These are phyloP conservation scores for Lithobates sylvaticus DNA, from an alignment of 2,797 vertebrate species.

Conservation along the genomic window DNA sequence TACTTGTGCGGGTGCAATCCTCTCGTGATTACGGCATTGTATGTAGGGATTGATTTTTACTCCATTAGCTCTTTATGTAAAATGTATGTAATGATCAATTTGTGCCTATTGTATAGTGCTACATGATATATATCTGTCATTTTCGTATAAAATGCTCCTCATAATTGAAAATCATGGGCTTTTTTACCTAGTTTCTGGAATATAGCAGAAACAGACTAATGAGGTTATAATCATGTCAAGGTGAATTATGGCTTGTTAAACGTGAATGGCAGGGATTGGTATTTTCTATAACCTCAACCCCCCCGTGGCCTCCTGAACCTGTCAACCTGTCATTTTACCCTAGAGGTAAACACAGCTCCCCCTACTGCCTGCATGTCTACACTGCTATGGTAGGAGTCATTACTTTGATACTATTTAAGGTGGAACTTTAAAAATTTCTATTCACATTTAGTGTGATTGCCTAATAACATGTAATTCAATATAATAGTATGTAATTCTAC, in stretches of 20 bases:
- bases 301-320: background rate
- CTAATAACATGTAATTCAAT: too few relatives aligned
- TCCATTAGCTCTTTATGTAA: constrained; percentile 50
- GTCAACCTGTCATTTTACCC: background rate
- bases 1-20: constrained; percentile 12
- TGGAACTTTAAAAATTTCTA: too few relatives aligned
- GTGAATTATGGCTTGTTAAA: background rate
- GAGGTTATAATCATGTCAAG: background rate
- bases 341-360: background rate
- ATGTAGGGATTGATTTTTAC: constrained; percentile 45
- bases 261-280: background rate
- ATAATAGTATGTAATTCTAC: too few relatives aligned
- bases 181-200: constrained; percentile 1
- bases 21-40: constrained; percentile 42
- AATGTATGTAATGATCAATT: constrained; percentile 49
- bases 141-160: constrained; percentile 12
- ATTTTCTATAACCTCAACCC: background rate
- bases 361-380: background rate
- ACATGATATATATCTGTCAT: constrained; percentile 31
- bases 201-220: background rate
- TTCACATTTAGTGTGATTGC: too few relatives aligned
- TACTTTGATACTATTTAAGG: background rate
- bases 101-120: constrained; percentile 40
- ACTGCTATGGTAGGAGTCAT: background rate
- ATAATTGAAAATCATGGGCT: constrained; percentile 12